These are phyloP conservation scores for Nomia melanderi DNA, from an alignment of 1,140 invertebrate species.

Conservation along the genomic window DNA sequence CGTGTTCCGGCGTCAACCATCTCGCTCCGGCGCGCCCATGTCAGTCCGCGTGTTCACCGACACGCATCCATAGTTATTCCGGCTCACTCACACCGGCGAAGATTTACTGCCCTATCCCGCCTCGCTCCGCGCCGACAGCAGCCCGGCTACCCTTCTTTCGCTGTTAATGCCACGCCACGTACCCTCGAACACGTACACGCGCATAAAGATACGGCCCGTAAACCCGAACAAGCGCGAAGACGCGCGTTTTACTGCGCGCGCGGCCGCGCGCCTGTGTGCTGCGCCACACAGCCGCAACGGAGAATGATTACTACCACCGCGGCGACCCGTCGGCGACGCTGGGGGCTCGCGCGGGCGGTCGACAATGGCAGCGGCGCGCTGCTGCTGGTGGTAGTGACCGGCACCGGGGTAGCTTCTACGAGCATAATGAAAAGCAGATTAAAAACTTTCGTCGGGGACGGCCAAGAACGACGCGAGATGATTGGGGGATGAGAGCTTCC, in stretches of 20 bases:
- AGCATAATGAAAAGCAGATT: slow-evolving; percentile 72
- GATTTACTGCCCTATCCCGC: slow-evolving; percentile 74
- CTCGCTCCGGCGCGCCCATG: slow-evolving; percentile 34
- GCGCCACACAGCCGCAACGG: slow-evolving; percentile 19
- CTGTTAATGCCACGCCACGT: slow-evolving; percentile 76
- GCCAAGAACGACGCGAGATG: slow-evolving; percentile 43
- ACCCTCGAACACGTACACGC: slow-evolving; percentile 67
- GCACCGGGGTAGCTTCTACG: slow-evolving; percentile 51
- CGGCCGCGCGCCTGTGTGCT: neutral
- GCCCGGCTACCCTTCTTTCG: slow-evolving; percentile 27
- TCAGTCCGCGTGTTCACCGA: slow-evolving; percentile 56
- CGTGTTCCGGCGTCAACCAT: slow-evolving; percentile 37
- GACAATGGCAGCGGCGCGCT: too few relatives aligned
- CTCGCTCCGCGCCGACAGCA: neutral
- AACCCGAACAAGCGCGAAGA: slow-evolving; percentile 72
- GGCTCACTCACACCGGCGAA: slow-evolving; percentile 71
- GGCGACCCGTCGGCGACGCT: neutral
- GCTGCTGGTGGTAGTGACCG: too few relatives aligned
- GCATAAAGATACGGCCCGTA: slow-evolving; percentile 73
- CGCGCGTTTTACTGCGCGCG: slow-evolving; percentile 50
- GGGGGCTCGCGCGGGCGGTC: too few relatives aligned
- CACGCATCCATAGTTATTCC: slow-evolving; percentile 62
- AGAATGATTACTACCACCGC: slow-evolving; percentile 21
- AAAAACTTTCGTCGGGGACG: slow-evolving; percentile 64
- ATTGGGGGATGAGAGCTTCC: slow-evolving; percentile 47